These are phyloP conservation scores for Xerus rutilus DNA, from an alignment of 2,797 vertebrate species.

Conservation along the genomic window DNA sequence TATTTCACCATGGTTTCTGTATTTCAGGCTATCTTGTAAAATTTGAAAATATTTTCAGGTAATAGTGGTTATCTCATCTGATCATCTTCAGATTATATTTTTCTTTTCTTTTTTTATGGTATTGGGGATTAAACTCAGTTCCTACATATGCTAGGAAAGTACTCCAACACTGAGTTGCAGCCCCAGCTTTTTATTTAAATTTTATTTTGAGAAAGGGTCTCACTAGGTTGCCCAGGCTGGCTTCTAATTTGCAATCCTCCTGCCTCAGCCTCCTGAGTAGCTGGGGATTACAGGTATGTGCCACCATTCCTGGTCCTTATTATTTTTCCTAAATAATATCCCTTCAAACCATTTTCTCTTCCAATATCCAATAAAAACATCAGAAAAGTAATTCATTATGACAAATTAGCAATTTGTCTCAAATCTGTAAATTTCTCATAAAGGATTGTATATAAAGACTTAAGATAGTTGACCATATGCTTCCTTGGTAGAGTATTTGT, in stretches of 20 bases:
- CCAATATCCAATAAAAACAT: neutral
- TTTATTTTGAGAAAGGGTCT: no score
- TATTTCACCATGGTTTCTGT: neutral
- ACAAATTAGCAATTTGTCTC: neutral
- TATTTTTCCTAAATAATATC: neutral
- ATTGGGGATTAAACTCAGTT: no score
- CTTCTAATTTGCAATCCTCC: no score
- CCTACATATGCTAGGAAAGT: no score
- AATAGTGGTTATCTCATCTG: constrained; percentile 18
- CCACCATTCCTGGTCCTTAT: no score
- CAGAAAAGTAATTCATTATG: neutral
- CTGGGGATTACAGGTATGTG: no score
- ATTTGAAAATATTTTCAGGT: constrained; percentile 52
- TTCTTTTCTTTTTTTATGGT: neutral
- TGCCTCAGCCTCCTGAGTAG: no score
- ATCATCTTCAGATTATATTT: neutral
- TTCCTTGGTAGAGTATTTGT: neutral
- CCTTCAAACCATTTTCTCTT: neutral
- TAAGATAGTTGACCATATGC: neutral
- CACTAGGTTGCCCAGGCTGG: no score
- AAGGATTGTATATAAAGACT: neutral
- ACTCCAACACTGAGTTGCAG: no score
- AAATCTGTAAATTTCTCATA: neutral
- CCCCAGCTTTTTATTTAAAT: no score
- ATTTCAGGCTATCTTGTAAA: neutral